Conservation (phyloP, 2,888 invertebrate species). For the Polydesmus complanatus region DNA sequence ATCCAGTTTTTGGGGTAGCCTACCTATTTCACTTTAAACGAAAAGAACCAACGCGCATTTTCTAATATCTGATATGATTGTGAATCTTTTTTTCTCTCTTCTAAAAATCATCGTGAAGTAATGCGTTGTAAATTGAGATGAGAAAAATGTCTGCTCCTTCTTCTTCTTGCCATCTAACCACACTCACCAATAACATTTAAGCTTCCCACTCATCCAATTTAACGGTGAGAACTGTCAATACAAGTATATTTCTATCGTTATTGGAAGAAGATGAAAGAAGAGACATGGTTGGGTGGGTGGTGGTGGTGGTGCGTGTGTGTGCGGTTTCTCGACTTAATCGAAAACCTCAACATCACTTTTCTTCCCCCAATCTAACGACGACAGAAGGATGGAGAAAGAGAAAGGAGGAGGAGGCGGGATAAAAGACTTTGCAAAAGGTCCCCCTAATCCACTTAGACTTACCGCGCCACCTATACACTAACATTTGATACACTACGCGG, state of each 20-base stretch:
- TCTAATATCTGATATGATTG: too few species aligned
- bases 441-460: background rate
- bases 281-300: background rate
- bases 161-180: background rate
- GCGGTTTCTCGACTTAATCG: background rate
- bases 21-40: too few species aligned
- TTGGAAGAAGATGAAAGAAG: background rate
- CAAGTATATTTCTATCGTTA: background rate
- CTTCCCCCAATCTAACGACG: background rate
- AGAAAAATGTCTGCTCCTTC: background rate
- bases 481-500: background rate
- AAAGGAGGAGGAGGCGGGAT: too few species aligned
- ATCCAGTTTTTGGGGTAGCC: too few species aligned
- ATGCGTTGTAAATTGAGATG: background rate
- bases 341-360: background rate
- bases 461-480: background rate
- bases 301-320: background rate
- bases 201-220: background rate
- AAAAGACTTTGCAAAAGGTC: background rate
- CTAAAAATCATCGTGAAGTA: background rate
- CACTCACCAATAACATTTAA: background rate
- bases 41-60: too few species aligned
- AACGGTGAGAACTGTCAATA: background rate
- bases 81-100: too few species aligned
- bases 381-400: background rate